A percentile compares a stretch with the other conserved stretches of the same genome.
Conservation (phyloP, 1,140 invertebrate species). For the Potamilus streckersoni region DNA sequence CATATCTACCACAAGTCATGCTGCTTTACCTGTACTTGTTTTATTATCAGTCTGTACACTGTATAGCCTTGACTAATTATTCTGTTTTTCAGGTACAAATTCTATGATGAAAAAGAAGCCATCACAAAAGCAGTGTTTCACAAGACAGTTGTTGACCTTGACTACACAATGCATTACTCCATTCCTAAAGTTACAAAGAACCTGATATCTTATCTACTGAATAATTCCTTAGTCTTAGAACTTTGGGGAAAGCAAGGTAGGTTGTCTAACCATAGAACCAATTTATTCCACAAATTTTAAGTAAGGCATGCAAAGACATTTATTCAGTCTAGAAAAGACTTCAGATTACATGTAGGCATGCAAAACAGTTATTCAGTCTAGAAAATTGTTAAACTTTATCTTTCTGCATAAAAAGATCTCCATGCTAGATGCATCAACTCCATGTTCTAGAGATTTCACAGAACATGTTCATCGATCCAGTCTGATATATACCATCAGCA, state of each 20-base stretch:
- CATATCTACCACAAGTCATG: neutral
- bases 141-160: constrained; percentile 35
- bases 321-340: too few species aligned
- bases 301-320: too few species aligned
- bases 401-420: too few species aligned
- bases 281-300: neutral
- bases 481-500: too few species aligned
- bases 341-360: too few species aligned
- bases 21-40: neutral
- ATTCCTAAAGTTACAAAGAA: constrained; percentile 36
- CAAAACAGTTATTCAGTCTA: too few species aligned
- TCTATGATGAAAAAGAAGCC: constrained; percentile 29
- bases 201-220: constrained; percentile 40
- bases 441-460: too few species aligned
- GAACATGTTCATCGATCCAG: too few species aligned
- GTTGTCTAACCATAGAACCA: neutral
- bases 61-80: neutral
- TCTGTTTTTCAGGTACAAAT: constrained; percentile 31
- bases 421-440: too few species aligned
- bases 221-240: constrained; percentile 45
- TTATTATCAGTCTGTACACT: neutral
- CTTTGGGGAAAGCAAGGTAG: constrained; percentile 55
- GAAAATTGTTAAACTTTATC: too few species aligned
- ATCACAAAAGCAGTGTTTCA: constrained; percentile 39
- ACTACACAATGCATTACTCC: constrained; percentile 35